Evolutionary conservation across 2,888 invertebrate genomes (phyloP).

Genomic region (Eucera pruinosa): DNA sequence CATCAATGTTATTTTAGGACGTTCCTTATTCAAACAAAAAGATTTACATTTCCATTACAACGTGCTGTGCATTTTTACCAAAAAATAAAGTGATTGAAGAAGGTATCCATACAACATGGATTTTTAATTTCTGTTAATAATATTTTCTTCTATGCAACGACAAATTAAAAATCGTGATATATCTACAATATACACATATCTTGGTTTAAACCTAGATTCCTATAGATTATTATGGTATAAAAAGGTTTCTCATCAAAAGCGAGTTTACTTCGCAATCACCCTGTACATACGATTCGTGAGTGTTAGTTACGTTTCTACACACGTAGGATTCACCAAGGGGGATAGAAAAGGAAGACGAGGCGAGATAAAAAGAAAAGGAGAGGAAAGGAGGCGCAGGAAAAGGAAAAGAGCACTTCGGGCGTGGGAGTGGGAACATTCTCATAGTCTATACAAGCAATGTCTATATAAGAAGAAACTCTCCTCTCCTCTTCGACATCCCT

Average conservation of each 20-base stretch:
- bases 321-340: constrained; percentile 11
- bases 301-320: constrained; percentile 12
- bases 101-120: too few species aligned
- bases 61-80: too few species aligned
- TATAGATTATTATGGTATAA: too few species aligned
- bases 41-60: too few species aligned
- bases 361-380: constrained; percentile 50
- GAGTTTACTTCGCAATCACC: constrained; percentile 34
- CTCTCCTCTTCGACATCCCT: constrained; percentile 56
- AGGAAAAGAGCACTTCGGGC: constrained; percentile 81
- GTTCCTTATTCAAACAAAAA: too few species aligned
- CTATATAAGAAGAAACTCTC: constrained; percentile 68
- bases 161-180: too few species aligned
- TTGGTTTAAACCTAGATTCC: too few species aligned
- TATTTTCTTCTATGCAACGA: too few species aligned
- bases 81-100: too few species aligned
- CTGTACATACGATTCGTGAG: constrained; percentile 4
- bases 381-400: constrained; percentile 61
- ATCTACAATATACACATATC: too few species aligned
- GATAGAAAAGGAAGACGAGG: constrained; percentile 40
- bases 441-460: constrained; percentile 76
- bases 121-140: too few species aligned
- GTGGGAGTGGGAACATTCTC: constrained; percentile 84
- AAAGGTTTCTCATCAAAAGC: background rate
- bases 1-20: too few species aligned